Conservation (phyloP, 2,888 invertebrate genomes). For the Cryptophagus acutangulus region DNA sequence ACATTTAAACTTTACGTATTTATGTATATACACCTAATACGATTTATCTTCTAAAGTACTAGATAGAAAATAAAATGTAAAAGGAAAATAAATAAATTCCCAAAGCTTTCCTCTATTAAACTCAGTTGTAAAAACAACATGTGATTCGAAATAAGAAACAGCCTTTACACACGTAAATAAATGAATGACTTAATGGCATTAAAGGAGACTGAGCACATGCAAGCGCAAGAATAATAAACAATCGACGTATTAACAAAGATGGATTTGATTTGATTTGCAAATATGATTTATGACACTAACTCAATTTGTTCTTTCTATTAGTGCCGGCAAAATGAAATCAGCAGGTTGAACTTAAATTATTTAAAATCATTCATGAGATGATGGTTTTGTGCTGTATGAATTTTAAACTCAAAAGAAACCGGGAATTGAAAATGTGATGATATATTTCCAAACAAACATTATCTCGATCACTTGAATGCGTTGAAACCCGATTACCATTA, state of each 20-base stretch:
- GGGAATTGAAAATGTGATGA: too few species aligned
- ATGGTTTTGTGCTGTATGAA: too few species aligned
- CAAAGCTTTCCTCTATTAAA: slow-evolving; percentile 1
- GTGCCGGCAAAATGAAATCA: slow-evolving; percentile 22
- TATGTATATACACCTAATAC: too few species aligned
- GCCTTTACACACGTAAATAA: slow-evolving; percentile 16
- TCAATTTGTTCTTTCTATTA: slow-evolving; percentile 27
- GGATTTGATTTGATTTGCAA: slow-evolving; percentile 27
- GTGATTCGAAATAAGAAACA: slow-evolving; percentile 13
- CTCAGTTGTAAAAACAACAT: slow-evolving; percentile 4
- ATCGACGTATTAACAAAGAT: too few species aligned
- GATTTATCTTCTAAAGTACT: background rate
- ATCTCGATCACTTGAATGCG: too few species aligned
- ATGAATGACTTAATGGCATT: slow-evolving; percentile 17
- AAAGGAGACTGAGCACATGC: slow-evolving; percentile 6
- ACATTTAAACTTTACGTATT: too few species aligned
- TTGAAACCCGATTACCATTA: too few species aligned
- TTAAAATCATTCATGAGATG: slow-evolving; percentile 6
- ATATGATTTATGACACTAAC: slow-evolving; percentile 26
- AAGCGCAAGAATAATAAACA: slow-evolving; percentile 8
- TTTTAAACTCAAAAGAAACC: too few species aligned
- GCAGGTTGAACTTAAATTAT: slow-evolving; percentile 8
- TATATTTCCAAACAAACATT: too few species aligned
- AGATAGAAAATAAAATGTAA: too few species aligned
- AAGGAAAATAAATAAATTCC: slow-evolving; percentile 3